phyloP scores from a whole-genome alignment of 2,797 vertebrate species.

The Molossus molossus region DNA sequence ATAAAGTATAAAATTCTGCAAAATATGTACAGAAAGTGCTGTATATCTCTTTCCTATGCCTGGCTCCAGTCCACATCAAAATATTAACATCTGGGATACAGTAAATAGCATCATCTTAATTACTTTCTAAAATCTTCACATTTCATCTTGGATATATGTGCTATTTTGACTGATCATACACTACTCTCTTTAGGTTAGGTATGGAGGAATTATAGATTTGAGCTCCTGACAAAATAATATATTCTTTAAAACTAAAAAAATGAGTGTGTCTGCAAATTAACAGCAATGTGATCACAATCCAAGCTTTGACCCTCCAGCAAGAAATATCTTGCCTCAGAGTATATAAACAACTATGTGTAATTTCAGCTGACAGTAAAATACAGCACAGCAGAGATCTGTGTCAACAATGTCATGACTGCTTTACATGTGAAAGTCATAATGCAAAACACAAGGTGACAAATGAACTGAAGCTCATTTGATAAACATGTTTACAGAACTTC shows the following conservation, averaged over 20 bases:
- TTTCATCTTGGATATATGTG: neutral
- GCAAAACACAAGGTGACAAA: constrained; percentile 10
- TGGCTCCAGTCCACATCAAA: neutral
- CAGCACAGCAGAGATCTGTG: neutral
- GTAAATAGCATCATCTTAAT: neutral
- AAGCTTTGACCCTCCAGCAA: constrained; percentile 21
- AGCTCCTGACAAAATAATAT: neutral
- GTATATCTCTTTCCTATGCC: neutral
- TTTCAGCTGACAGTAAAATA: constrained; percentile 72
- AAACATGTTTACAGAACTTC: neutral
- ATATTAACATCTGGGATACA: neutral
- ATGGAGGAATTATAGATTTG: neutral
- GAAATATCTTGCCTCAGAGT: neutral
- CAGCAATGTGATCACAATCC: neutral
- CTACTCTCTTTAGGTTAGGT: neutral
- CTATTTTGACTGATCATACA: neutral
- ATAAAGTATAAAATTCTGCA: neutral
- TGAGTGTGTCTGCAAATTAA: neutral
- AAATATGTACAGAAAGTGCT: neutral
- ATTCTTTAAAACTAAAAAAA: neutral
- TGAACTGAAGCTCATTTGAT: constrained; percentile 23
- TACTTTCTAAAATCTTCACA: neutral
- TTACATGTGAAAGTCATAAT: constrained; percentile 38
- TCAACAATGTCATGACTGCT: constrained; percentile 1
- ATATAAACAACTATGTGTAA: neutral